These are phyloP conservation scores for Tachina grossa DNA, from an alignment of 2,888 invertebrate species.

Conservation along the genomic window DNA sequence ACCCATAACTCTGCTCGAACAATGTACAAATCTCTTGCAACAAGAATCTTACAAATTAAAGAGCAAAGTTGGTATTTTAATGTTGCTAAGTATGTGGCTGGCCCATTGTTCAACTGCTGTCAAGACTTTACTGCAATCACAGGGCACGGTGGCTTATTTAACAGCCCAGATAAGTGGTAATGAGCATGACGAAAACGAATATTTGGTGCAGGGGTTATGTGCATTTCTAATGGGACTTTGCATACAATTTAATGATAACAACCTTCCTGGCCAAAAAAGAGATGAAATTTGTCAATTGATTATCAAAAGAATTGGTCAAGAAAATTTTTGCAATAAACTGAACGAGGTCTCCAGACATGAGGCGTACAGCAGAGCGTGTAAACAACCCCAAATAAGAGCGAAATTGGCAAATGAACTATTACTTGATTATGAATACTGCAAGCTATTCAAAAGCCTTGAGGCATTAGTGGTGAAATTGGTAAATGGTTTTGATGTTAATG, in stretches of 20 bases:
- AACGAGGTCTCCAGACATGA: constrained; percentile 94
- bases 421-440: constrained; percentile 97
- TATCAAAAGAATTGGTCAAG: constrained; percentile 94
- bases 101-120: constrained; percentile 93
- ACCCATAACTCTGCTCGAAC: constrained; percentile 94
- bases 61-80: constrained; percentile 93
- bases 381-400: constrained; percentile 94
- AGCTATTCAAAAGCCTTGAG: constrained; percentile 92
- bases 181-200: constrained; percentile 96
- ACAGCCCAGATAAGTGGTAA: constrained; percentile 91
- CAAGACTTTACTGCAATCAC: constrained; percentile 89
- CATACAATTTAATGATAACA: constrained; percentile 94
- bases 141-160: constrained; percentile 92
- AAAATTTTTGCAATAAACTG: constrained; percentile 93
- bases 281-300: constrained; percentile 90
- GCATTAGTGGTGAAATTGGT: constrained; percentile 85
- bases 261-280: constrained; percentile 89
- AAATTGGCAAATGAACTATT: constrained; percentile 90
- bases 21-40: constrained; percentile 92
- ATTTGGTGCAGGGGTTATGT: constrained; percentile 92
- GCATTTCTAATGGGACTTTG: constrained; percentile 97
- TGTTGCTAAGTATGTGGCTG: constrained; percentile 95
- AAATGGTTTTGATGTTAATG: constrained; percentile 83
- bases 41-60: constrained; percentile 87
- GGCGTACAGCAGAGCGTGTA: constrained; percentile 94